Conservation (phyloP, 2,113 vertebrate genomes). For the Gallinago media region DNA sequence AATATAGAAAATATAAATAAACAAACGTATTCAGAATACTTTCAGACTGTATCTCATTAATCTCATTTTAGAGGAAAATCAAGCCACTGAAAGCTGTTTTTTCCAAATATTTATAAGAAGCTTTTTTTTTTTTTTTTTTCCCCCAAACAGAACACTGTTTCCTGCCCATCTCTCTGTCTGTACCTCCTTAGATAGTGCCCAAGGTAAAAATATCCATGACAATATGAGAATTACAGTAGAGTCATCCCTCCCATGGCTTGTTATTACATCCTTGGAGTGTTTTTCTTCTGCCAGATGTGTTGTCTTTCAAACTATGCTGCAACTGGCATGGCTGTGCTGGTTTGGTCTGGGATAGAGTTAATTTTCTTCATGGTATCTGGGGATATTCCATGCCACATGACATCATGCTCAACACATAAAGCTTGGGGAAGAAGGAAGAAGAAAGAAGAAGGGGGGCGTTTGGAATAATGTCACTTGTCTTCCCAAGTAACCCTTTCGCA, state of each 20-base stretch:
- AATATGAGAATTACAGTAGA: background rate
- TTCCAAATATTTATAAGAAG: background rate
- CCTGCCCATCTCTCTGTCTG: background rate
- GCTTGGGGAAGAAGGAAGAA: background rate
- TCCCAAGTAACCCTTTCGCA: background rate
- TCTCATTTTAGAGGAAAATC: background rate
- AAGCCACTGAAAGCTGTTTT: background rate
- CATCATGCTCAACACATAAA: background rate
- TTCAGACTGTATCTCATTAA: background rate
- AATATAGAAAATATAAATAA: background rate
- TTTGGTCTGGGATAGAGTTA: background rate
- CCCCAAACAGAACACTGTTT: background rate
- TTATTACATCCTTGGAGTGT: background rate
- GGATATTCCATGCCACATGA: background rate
- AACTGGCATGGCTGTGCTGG: background rate
- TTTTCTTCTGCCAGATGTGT: background rate
- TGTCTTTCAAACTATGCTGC: background rate
- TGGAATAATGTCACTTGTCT: background rate
- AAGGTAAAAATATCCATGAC: background rate
- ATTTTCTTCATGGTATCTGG: background rate
- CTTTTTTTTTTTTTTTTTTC: background rate
- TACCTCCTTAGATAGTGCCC: background rate
- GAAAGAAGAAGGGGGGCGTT: background rate
- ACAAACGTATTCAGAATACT: background rate
- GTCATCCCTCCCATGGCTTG: background rate